A percentile compares a stretch with the other conserved stretches of the same genome.
phyloP scores from a whole-genome alignment of 2,113 vertebrate species.

The Trichomycterus rosablanca region DNA sequence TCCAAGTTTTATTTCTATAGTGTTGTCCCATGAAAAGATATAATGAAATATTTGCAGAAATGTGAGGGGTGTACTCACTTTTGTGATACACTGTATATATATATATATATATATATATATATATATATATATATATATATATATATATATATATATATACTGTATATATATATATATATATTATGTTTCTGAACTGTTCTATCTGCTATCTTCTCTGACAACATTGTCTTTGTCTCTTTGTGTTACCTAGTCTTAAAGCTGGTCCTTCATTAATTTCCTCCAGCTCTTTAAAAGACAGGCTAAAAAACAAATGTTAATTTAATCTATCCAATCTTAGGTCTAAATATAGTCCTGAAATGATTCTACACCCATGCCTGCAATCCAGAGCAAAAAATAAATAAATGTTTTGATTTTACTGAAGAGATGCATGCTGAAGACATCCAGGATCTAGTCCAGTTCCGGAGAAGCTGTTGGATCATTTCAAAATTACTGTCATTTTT shows the following conservation, averaged over 20 bases:
- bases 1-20: no score
- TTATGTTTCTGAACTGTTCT: no score
- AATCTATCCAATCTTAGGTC: background rate
- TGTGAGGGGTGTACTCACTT: no score
- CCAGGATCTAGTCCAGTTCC: background rate
- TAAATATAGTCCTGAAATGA: background rate
- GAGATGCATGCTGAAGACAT: background rate
- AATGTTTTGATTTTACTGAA: constrained; percentile 5
- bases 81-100: no score
- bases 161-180: no score
- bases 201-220: no score
- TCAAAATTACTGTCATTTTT: constrained; percentile 6
- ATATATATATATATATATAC: no score
- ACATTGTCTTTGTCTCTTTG: background rate
- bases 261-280: background rate
- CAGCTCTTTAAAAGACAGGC: background rate
- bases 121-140: no score
- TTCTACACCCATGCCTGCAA: background rate
- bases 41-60: no score
- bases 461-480: background rate
- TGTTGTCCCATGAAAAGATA: no score
- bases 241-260: background rate
- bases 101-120: no score
- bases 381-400: background rate
- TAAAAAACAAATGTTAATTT: no score